Evolutionary conservation across 2,888 invertebrate species (phyloP).

Genomic region (Cephus pygmeus): DNA sequence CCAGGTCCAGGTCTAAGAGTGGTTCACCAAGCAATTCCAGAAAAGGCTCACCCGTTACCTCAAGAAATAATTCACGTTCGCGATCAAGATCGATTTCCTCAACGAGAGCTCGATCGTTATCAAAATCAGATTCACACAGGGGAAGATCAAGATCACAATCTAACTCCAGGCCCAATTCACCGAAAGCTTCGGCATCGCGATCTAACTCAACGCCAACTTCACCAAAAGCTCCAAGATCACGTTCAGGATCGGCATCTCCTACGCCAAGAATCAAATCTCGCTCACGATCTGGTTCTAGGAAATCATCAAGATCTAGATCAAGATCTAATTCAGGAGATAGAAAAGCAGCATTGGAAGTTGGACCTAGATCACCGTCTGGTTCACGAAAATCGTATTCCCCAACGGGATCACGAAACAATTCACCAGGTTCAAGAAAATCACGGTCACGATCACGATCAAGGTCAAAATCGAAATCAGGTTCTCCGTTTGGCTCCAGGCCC

Average conservation of each 20-base stretch:
- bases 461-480: slow-evolving; percentile 35
- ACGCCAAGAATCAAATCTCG: slow-evolving; percentile 39
- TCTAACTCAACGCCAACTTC: slow-evolving; percentile 47
- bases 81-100: slow-evolving; percentile 45
- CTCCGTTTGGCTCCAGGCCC: slow-evolving; percentile 21
- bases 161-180: slow-evolving; percentile 33
- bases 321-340: slow-evolving; percentile 28
- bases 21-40: slow-evolving; percentile 21
- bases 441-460: slow-evolving; percentile 36
- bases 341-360: slow-evolving; percentile 22
- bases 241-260: slow-evolving; percentile 39
- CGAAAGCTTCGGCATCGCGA: slow-evolving; percentile 28
- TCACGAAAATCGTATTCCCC: slow-evolving; percentile 34
- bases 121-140: slow-evolving; percentile 35
- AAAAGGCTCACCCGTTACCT: slow-evolving; percentile 34
- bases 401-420: slow-evolving; percentile 37
- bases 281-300: slow-evolving; percentile 41
- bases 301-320: slow-evolving; percentile 33
- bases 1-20: slow-evolving; percentile 44
- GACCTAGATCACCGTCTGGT: slow-evolving; percentile 31
- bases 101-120: slow-evolving; percentile 35
- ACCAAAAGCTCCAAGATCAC: slow-evolving; percentile 36
- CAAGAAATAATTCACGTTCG: slow-evolving; percentile 42
- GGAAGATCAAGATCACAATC: slow-evolving; percentile 40
- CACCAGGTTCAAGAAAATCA: slow-evolving; percentile 24